Conservation (phyloP, 2,888 invertebrate species). For the Monopis laevigella region DNA sequence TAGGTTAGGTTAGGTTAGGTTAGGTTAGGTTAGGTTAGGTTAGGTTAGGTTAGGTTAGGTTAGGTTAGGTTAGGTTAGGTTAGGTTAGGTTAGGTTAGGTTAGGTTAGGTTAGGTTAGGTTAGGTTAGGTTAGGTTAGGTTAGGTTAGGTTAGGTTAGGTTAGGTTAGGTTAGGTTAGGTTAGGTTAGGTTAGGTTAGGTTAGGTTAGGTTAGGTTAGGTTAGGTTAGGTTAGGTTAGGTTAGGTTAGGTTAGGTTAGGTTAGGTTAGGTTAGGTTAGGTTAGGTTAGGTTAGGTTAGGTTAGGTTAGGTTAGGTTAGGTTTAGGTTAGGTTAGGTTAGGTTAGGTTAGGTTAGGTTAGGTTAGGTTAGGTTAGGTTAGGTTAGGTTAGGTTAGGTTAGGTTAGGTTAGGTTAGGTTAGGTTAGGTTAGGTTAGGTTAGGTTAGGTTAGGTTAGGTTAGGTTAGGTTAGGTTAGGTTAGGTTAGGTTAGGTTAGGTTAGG, state of each 20-base stretch:
- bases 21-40: slow-evolving; percentile 11
- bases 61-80: slow-evolving; percentile 15
- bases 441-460: slow-evolving; percentile 24
- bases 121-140: slow-evolving; percentile 10
- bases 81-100: slow-evolving; percentile 13
- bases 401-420: slow-evolving; percentile 23
- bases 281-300: slow-evolving; percentile 22
- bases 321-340: slow-evolving; percentile 24
- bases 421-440: slow-evolving; percentile 24
- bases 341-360: slow-evolving; percentile 20
- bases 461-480: slow-evolving; percentile 25
- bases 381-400: slow-evolving; percentile 18
- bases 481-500: slow-evolving; percentile 24
- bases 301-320: slow-evolving; percentile 20
- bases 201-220: slow-evolving; percentile 15
- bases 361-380: slow-evolving; percentile 21
- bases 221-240: slow-evolving; percentile 14
- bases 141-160: slow-evolving; percentile 12
- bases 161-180: slow-evolving; percentile 12
- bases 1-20: slow-evolving; percentile 16
- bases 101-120: slow-evolving; percentile 11
- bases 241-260: slow-evolving; percentile 14
- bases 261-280: slow-evolving; percentile 14
- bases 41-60: slow-evolving; percentile 15
- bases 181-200: slow-evolving; percentile 14